A percentile compares a stretch with the other conserved stretches of the same genome.
phyloP scores from a whole-genome alignment of 1,140 invertebrate genomes.

The Ceratosolen fusciceps region DNA sequence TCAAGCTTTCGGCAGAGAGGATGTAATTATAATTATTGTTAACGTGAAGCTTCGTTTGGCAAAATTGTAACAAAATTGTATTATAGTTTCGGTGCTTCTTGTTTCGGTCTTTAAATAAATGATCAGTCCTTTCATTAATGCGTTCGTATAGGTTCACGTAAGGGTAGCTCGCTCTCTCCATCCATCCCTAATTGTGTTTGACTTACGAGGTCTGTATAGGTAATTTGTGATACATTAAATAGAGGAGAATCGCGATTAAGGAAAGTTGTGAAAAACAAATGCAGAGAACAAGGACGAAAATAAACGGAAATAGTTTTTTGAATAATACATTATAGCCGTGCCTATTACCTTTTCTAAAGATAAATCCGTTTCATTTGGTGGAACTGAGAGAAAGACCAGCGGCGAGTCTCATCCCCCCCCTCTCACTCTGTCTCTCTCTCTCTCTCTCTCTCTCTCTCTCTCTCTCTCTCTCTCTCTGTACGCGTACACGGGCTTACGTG shows the following conservation, averaged over 20 bases:
- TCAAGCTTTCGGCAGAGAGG: too few species aligned
- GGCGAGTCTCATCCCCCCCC: too few species aligned
- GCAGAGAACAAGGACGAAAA: background rate
- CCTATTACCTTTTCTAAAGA: background rate
- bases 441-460: too few species aligned
- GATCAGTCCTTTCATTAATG: too few species aligned
- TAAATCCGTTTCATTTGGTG: background rate
- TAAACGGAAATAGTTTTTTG: background rate
- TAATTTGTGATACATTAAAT: constrained; percentile 33
- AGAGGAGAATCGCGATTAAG: too few species aligned
- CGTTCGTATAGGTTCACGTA: background rate
- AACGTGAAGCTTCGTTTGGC: too few species aligned
- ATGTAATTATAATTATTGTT: too few species aligned
- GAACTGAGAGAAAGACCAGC: background rate
- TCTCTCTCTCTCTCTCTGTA: too few species aligned
- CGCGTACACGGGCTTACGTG: background rate
- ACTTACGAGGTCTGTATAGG: constrained; percentile 42
- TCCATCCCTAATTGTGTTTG: constrained; percentile 39
- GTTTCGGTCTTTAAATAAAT: too few species aligned
- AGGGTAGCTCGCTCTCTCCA: background rate
- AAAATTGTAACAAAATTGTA: too few species aligned
- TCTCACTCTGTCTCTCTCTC: too few species aligned
- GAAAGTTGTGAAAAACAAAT: too few species aligned
- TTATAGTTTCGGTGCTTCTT: background rate
- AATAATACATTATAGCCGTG: constrained; percentile 8